Conservation (phyloP, 2,797 vertebrate genomes). For the Oophaga sylvatica region DNA sequence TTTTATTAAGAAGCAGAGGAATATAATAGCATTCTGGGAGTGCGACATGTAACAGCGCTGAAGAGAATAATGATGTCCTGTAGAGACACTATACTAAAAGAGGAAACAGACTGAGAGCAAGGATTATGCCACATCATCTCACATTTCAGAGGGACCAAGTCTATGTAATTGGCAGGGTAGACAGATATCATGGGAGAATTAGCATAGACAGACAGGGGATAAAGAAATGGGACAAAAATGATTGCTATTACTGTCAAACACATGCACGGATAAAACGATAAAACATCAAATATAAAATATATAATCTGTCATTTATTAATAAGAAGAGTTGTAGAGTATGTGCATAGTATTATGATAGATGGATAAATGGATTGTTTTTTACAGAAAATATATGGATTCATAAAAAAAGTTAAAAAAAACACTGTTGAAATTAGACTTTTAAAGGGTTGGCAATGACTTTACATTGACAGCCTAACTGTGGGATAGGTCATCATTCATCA, state of each 20-base stretch:
- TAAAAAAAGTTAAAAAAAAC: not conserved
- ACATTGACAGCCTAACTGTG: too few species aligned
- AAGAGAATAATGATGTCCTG: conserved; percentile 39
- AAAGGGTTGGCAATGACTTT: too few species aligned
- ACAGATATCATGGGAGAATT: conserved; percentile 1
- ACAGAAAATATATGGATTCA: not conserved
- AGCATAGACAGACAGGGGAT: conserved; percentile 20
- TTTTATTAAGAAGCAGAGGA: conserved; percentile 16
- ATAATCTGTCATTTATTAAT: not conserved
- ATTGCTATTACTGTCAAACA: conserved; percentile 8
- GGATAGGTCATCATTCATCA: too few species aligned
- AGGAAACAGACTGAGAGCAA: not conserved
- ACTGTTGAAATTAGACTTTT: not conserved
- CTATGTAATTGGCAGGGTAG: conserved; percentile 31
- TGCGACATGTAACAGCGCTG: not conserved
- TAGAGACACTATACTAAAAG: conserved; percentile 25
- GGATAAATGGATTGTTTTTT: not conserved
- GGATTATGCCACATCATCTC: conserved; percentile 21
- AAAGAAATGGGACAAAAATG: conserved; percentile 1
- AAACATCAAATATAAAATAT: not conserved
- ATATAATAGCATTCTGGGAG: conserved; percentile 14
- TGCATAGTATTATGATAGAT: not conserved
- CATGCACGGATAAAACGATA: conserved; percentile 1
- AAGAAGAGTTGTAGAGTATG: not conserved
- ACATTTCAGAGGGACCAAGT: conserved; percentile 17